Conservation (phyloP, 2,113 vertebrate genomes). For the Osmerus mordax region DNA sequence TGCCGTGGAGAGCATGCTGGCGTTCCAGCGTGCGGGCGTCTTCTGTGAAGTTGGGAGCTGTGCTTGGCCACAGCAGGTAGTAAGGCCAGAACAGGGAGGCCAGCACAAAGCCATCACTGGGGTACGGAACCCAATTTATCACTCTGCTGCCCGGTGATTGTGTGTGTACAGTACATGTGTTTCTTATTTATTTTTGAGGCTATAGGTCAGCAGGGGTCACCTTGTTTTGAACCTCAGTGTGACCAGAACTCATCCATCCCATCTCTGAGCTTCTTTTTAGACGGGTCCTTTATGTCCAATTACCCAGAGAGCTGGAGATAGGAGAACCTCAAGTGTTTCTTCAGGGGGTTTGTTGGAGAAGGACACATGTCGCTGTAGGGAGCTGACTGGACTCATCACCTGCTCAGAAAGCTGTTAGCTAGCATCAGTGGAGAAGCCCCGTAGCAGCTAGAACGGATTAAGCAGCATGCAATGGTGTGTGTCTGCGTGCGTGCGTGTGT, state of each 20-base stretch:
- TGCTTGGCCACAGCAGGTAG: constrained; percentile 30
- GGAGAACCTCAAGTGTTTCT: too few species aligned
- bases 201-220: not conserved
- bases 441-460: too few species aligned
- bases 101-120: constrained; percentile 34
- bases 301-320: too few species aligned
- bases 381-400: too few species aligned
- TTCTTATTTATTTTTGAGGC: not conserved
- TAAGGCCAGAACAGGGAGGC: constrained; percentile 11
- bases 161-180: constrained; percentile 4
- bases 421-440: too few species aligned
- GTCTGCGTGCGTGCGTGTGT: not conserved
- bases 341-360: too few species aligned
- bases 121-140: constrained; percentile 48
- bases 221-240: not conserved
- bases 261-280: too few species aligned
- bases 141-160: constrained; percentile 33
- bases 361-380: too few species aligned
- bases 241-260: too few species aligned
- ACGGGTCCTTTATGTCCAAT: too few species aligned
- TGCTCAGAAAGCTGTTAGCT: too few species aligned
- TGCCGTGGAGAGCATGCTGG: too few species aligned
- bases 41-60: not conserved
- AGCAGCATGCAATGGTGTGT: not conserved
- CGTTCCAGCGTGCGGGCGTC: not conserved